A percentile compares a stretch with the other conserved stretches of the same genome.
These are phyloP conservation scores for Holacanthus passer DNA, from an alignment of 2,113 vertebrate species.

Conservation along the genomic window DNA sequence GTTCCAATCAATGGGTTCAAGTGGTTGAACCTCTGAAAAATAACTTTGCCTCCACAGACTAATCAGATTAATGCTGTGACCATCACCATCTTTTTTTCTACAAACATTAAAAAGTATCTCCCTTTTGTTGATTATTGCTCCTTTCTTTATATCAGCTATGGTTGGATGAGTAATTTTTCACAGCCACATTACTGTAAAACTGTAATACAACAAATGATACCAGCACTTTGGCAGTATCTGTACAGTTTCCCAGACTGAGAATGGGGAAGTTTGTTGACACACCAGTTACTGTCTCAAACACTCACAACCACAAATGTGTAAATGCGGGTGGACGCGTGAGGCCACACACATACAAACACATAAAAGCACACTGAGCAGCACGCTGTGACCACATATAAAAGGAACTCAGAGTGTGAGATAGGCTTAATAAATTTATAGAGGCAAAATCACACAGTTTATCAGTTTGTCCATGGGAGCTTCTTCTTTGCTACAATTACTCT, in stretches of 20 bases:
- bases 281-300: not conserved
- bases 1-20: no score
- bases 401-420: conserved; percentile 23
- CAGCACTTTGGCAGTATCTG: not conserved
- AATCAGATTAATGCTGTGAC: not conserved
- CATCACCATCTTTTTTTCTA: not conserved
- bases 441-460: conserved; percentile 31
- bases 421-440: conserved; percentile 1
- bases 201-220: not conserved
- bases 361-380: conserved; percentile 1
- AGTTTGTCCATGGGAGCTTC: not conserved
- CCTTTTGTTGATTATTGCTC: not conserved
- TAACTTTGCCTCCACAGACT: no score
- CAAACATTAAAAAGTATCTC: not conserved
- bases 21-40: no score
- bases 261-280: conserved; percentile 46
- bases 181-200: not conserved
- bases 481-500: not conserved
- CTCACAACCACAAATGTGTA: conserved; percentile 16
- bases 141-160: not conserved
- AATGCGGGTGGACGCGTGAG: not conserved
- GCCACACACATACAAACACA: not conserved
- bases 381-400: conserved; percentile 16
- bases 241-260: not conserved
- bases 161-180: not conserved